Evolutionary conservation across 2,888 invertebrate species (phyloP), one percentile per base, ranked within the genome.

Genomic region (Agapostemon virescens): DNA sequence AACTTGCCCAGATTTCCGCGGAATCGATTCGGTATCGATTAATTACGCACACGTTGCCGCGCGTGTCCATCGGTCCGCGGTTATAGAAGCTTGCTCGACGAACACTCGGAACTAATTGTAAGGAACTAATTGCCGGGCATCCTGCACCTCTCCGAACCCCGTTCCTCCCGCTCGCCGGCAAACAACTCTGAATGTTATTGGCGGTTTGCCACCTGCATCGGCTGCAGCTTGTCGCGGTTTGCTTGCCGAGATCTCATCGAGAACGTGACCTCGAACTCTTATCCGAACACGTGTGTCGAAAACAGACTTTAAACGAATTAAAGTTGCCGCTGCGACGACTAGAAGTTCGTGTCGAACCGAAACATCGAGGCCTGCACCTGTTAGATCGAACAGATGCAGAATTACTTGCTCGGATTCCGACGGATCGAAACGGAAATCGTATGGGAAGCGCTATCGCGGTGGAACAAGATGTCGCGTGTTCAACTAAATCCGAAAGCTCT

Each of bases 61-160:
- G 40, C 6, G 9, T 20, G 20, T 42, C 17, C 26, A 40, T 70
- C 42, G 45, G 55, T 30, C 42, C 23, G 55, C 33, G 63, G 30
- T 36, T 64, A 26, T 20, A 23, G 55, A 42, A 52, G 58, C 36
- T 49, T 66, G 69, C 64, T 74, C 69, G 68, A 64, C 52, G 30
- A 73, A 64, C 74, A 64, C 23, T 63, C 45, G 69, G 33, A 69
- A 74, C 77, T 83, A 86, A 88, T 85, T 82, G 83, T 77, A 81
- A 86, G 86, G 78, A 86, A 77, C 78, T 88, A 87, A 88, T 88
- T 85, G 84, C 75, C 73, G 58, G 69, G 70, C 45, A 74, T 75
- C 58, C 76, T 40, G 68, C 52, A 69, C 36, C 75, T 52, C 76
- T 52, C 73, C 49, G n/a, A 55, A 2, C 13, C 42, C 15, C 61